Conservation (phyloP, 2,797 vertebrate species). For the Oophaga sylvatica region DNA sequence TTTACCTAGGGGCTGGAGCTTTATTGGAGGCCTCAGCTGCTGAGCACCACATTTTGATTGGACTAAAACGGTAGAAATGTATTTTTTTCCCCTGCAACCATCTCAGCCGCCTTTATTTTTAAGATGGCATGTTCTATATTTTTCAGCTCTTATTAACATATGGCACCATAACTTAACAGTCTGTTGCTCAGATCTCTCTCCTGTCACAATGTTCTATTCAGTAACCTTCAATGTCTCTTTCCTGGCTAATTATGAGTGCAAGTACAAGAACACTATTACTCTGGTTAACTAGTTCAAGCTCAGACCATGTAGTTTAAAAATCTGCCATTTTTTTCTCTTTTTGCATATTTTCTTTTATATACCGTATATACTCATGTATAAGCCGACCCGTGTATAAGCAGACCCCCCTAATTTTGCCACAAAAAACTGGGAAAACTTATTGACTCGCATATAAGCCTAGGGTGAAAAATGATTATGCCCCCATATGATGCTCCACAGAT, state of each 20-base stretch:
- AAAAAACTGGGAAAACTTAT: too few species aligned
- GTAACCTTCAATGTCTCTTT: neutral
- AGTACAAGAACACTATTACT: neutral
- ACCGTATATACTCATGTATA: too few species aligned
- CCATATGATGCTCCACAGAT: too few species aligned
- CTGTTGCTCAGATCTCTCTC: constrained; percentile 33
- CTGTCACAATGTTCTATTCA: neutral
- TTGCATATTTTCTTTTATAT: too few species aligned
- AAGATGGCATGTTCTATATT: constrained; percentile 7
- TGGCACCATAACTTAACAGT: constrained; percentile 14
- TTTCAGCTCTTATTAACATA: constrained; percentile 3
- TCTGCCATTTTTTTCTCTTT: too few species aligned
- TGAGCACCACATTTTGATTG: constrained; percentile 11
- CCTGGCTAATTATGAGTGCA: neutral
- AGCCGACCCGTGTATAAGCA: too few species aligned
- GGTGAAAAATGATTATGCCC: too few species aligned
- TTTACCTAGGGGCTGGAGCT: constrained; percentile 35
- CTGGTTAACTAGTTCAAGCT: neutral
- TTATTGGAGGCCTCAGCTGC: constrained; percentile 16
- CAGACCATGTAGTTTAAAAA: too few species aligned
- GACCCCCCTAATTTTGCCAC: too few species aligned
- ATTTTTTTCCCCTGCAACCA: constrained; percentile 11
- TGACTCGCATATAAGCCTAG: too few species aligned
- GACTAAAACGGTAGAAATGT: constrained; percentile 5
- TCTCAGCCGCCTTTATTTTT: constrained; percentile 9